Evolutionary conservation across 35 echinoderm and acorn worm genomes (phyloP), one percentile per base, ranked within the genome.

Genomic region (Amphiura filiformis): DNA sequence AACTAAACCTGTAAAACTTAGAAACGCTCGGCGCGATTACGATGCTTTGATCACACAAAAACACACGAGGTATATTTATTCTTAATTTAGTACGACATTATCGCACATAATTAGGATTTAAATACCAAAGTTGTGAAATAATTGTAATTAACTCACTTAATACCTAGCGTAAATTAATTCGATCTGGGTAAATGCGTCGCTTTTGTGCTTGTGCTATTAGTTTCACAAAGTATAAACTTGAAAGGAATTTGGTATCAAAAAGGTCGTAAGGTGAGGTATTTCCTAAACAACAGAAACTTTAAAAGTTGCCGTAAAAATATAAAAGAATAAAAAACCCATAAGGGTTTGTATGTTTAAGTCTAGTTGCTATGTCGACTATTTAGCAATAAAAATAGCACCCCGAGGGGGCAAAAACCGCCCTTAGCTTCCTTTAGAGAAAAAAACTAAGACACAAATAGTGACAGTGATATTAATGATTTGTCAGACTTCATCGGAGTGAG

Each of bases 401-500:
- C 61, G 61, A 70, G 61, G 61, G n/a, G 41, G 61, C 26, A 70
- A 70, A 70, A 70, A 26, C 61, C 28, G 61, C 61, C 61, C 28
- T 2, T 13, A n/a, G 61, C 61, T n/a, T 70, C 61, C 61, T 23
- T 70, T 70, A 26, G 26, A 70, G 61, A 26, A 3, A 70, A 26
- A n/a, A 11, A 70, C n/a, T n/a, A n/a, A 52, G 44, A 11, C 7
- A 30, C 1, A 23, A 30, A n/a, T 70, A 13, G 1, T 70, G 61
- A 70, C 61, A 70, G 4, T 15, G 61, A 70, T 70, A 70, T 70
- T 70, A 70, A 70, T 70, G 61, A 70, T 70, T 70, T 70, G 61
- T 15, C 61, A 70, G 61, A 70, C 61, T n/a, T 23, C 7, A 1
- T 15, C 26, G 28, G 61, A 70, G 28, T 26, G 7, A 70, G 61